Base-by-base conservation (phyloP, 2,797 vertebrate genomes). In the Neomorphus geoffroyi region DNA sequence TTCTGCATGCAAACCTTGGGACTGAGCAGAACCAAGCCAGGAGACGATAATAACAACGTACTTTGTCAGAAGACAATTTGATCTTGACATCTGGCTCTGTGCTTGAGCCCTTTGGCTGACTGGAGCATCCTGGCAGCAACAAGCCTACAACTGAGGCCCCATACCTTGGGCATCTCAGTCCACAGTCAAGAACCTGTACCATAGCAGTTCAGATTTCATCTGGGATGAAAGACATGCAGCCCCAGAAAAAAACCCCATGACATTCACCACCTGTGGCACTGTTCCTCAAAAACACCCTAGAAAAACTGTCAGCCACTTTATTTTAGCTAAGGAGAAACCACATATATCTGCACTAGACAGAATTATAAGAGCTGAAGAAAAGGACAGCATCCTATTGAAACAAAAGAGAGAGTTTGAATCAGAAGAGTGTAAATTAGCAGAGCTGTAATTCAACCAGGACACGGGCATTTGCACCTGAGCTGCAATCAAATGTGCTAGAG, bases 81-180 rank as follows among this genome's bases (percentile, higher is more conserved):
- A 90, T 91, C 94, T 80, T n/a, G 58, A 70, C 87, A 72, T 54
- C 58, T 86, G 89, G 66, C 58, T 90, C 91, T 88, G 23, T 0
- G 4, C 46, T 90, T 46, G 62, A 83, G 66, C 41, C 50, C 28
- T 18, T 66, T 90, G 92, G 73, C 80, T 9, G 7, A 33, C 46
- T 91, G 70, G 56, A 84, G 53, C 60, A 61, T 50, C 80, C 83
- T 90, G 89, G 85, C 73, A 94, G 82, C 43, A 86, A 51, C 39
- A 75, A 74, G 3, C 9, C 26, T 27, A 39, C 33, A 81, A 53
- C 43, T 30, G 54, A 81, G 73, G 70, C 70, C 60, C 53, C 51
- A 2, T n/a, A 46, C 18, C 37, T 67, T 66, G 43, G 18, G 23
- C 23, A 81, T 94, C 39, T 73, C 79, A 48, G 48, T 79, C 77